Evolutionary conservation across 2,888 invertebrate species (phyloP), one percentile per base, ranked within the genome.

Genomic region (Athalia circularis): DNA sequence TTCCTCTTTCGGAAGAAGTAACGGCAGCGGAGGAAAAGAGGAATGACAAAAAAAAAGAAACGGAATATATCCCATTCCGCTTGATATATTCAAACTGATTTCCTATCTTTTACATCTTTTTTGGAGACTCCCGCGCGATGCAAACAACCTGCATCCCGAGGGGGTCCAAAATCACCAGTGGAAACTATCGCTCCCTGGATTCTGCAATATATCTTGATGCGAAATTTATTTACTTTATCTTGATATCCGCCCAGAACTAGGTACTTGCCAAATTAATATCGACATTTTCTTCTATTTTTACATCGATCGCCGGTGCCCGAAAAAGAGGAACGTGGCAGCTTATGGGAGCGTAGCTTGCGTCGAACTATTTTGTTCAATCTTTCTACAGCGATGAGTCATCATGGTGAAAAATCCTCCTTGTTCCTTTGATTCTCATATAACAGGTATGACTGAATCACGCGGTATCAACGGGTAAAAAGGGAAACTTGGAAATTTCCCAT

Each of bases 51-150:
- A 13, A 7, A 48, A 50, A 43, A 43, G 48, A 15, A 52, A 29
- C 50, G 52, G 75, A 43, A 75, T 62, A 64, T 62, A 62, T 64
- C 64, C 75, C 75, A 75, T 75, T 75, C 52, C 43, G 62, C 62
- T 29, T 64, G 75, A 75, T 75, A 75, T 75, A 75, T 75, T 75
- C 75, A 75, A 75, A 47, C 62, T 75, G 50, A 75, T 75, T 75
- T 62, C 75, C 64, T 75, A 75, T 75, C 75, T 75, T 50, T 29
- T 75, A 62, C 62, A 75, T 75, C 75, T 75, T 64, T 62, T 64
- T 75, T 62, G 45, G 48, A 13, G 64, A 47, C 45, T 52, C 62
- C 47, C n/a, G 45, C 61, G 11, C 13, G n/a, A 15, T 50, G 75
- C 62, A 50, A 75, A 75, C 62, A 64, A 29, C 62, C 43, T 43